Conservation (phyloP, 64 coral and sea anemone genomes). For the Stichodactyla helianthus region DNA sequence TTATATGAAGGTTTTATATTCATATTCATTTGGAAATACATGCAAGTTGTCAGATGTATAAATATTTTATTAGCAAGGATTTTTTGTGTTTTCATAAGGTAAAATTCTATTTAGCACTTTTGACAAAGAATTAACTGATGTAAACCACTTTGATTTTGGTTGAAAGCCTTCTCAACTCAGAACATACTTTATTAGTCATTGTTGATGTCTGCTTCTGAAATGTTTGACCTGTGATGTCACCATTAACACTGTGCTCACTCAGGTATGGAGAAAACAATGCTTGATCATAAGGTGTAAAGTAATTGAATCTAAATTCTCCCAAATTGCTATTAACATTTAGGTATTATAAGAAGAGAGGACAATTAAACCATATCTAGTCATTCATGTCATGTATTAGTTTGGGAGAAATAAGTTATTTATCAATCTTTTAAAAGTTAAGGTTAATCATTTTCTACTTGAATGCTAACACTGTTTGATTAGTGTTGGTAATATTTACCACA, state of each 20-base stretch:
- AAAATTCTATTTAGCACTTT: background rate
- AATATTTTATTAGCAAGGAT: background rate
- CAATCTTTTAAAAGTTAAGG: background rate
- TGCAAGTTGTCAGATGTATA: background rate
- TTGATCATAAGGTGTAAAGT: background rate
- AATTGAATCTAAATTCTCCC: constrained; percentile 17
- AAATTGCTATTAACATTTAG: background rate
- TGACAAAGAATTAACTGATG: background rate
- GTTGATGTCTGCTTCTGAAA: constrained; percentile 9
- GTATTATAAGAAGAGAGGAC: constrained; percentile 3
- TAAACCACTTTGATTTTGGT: background rate
- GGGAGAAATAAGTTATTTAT: background rate
- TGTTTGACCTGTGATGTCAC: constrained; percentile 27
- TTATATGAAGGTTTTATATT: background rate
- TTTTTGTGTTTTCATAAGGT: background rate
- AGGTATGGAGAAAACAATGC: constrained; percentile 18
- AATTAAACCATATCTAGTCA: constrained; percentile 17
- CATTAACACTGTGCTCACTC: background rate
- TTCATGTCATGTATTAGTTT: background rate
- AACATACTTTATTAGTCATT: background rate
- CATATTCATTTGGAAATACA: background rate
- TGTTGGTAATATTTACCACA: background rate
- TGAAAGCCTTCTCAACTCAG: background rate
- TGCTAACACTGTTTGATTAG: background rate
- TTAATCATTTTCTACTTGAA: constrained; percentile 1